phyloP scores from a whole-genome alignment of 2,888 invertebrate genomes.

The Andrena fulva region DNA sequence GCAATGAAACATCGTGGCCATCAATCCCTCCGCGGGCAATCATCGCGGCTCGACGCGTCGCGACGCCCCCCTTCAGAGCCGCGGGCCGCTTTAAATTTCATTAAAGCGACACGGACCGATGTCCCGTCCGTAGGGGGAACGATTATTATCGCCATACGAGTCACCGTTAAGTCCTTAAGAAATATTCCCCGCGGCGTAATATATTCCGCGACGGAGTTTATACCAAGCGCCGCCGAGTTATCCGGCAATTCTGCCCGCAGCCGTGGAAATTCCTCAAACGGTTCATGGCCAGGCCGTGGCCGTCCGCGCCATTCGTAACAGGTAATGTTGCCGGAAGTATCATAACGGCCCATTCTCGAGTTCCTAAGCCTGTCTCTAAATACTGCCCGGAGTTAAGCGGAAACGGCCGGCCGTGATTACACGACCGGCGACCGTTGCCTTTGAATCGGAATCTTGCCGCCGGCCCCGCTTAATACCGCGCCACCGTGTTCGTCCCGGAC shows the following conservation, averaged over 20 bases:
- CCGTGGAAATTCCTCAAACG: slow-evolving; percentile 63
- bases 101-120: slow-evolving; percentile 33
- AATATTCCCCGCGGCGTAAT: slow-evolving; percentile 53
- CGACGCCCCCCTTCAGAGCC: neutral
- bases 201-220: slow-evolving; percentile 42
- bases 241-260: slow-evolving; percentile 53
- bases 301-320: slow-evolving; percentile 49
- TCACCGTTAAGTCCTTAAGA: slow-evolving; percentile 57
- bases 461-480: slow-evolving; percentile 26
- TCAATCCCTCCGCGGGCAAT: slow-evolving; percentile 14
- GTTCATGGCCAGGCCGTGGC: slow-evolving; percentile 22
- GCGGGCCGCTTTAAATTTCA: slow-evolving; percentile 44
- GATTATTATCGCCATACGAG: slow-evolving; percentile 55
- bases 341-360: slow-evolving; percentile 64
- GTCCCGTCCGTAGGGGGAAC: slow-evolving; percentile 47
- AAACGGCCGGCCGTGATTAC: slow-evolving; percentile 40
- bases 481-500: slow-evolving; percentile 20
- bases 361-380: slow-evolving; percentile 64
- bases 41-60: neutral
- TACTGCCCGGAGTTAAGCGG: slow-evolving; percentile 58
- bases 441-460: slow-evolving; percentile 43
- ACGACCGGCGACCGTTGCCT: slow-evolving; percentile 31
- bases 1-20: neutral
- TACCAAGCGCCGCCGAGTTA: slow-evolving; percentile 38
- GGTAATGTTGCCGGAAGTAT: slow-evolving; percentile 61